Percentiles rank a stretch among this genome's conserved stretches.
phyloP scores from a whole-genome alignment of 2,113 vertebrate genomes.

The Colius striatus region DNA sequence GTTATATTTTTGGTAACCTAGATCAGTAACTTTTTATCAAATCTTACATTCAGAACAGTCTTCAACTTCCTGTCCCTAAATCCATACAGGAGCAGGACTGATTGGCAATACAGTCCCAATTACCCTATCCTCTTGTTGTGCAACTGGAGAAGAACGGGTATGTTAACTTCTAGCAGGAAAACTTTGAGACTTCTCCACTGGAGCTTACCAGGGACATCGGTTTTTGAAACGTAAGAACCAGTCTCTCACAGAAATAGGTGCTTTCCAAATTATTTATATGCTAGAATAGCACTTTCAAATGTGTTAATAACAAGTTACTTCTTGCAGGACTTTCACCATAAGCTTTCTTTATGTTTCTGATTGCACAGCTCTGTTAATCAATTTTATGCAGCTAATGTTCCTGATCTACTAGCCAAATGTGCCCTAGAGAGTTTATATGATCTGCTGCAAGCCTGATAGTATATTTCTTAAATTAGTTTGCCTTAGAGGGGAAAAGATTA shows the following conservation, averaged over 20 bases:
- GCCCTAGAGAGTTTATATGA: background rate
- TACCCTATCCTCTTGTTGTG: background rate
- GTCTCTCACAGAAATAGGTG: background rate
- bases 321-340: background rate
- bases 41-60: background rate
- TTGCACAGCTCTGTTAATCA: slow-evolving; percentile 23
- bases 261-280: background rate
- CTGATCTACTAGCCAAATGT: background rate
- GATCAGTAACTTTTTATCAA: background rate
- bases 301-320: background rate
- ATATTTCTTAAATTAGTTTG: slow-evolving; percentile 30
- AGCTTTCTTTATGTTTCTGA: background rate
- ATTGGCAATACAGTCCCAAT: background rate
- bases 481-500: slow-evolving; percentile 4
- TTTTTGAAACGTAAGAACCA: background rate
- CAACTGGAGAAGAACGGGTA: background rate
- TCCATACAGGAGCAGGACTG: background rate
- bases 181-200: background rate
- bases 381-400: background rate
- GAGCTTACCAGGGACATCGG: background rate
- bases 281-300: background rate
- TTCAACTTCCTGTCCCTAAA: background rate
- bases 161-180: background rate
- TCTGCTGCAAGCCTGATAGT: background rate
- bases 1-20: background rate